Percentiles rank a stretch among this genome's conserved stretches.
Conservation (phyloP, 2,113 vertebrate genomes). For the Ammospiza nelsoni region DNA sequence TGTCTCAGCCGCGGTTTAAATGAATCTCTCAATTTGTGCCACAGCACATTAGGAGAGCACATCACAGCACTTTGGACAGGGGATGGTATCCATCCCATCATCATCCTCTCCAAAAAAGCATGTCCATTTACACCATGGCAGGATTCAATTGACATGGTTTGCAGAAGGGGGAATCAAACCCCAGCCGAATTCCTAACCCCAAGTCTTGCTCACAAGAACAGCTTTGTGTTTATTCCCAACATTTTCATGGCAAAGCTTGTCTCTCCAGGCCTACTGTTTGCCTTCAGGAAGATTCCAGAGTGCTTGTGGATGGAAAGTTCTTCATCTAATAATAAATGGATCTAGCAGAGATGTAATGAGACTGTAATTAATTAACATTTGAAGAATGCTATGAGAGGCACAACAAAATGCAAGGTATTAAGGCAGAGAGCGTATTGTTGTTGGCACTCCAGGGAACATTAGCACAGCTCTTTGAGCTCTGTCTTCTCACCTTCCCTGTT, state of each 20-base stretch:
- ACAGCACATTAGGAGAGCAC: not conserved
- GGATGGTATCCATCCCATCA: not conserved
- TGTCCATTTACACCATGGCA: fast-evolving
- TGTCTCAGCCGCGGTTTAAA: not conserved
- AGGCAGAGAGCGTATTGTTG: constrained; percentile 26
- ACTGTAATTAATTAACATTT: constrained; percentile 39
- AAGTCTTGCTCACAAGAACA: not conserved
- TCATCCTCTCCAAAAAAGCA: not conserved
- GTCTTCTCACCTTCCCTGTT: constrained; percentile 5
- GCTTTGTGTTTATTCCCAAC: not conserved
- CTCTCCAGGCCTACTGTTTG: not conserved
- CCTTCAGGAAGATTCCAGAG: constrained; percentile 16
- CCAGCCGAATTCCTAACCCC: not conserved
- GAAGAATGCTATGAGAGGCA: not conserved
- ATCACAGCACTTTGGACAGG: fast-evolving
- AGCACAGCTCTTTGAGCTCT: not conserved
- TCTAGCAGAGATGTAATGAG: constrained; percentile 33
- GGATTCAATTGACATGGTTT: not conserved
- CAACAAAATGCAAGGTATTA: not conserved
- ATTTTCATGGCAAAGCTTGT: fast-evolving
- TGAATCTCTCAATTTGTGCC: not conserved
- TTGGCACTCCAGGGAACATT: not conserved
- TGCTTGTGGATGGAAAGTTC: constrained; percentile 6
- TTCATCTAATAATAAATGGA: constrained; percentile 32
- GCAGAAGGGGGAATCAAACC: not conserved